These are phyloP conservation scores for Pongo abelii DNA, from an alignment of 2,113 vertebrate genomes.

Conservation along the genomic window DNA sequence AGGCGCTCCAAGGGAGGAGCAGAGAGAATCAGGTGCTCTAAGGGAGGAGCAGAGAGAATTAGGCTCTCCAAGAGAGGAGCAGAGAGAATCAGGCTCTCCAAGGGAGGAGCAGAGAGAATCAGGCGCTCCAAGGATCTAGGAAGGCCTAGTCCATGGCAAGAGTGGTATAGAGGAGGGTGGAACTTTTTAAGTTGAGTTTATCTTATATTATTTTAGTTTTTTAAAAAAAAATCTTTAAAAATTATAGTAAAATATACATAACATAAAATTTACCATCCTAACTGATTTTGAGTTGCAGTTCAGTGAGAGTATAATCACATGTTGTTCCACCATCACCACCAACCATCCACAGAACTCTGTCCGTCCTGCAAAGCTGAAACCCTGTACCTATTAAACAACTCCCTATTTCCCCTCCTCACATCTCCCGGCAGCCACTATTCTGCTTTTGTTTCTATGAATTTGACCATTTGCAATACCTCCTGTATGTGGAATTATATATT, in stretches of 20 bases:
- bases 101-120: too few species aligned
- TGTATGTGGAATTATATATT: neutral
- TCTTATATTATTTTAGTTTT: neutral
- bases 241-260: neutral
- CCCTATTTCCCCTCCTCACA: fast-evolving
- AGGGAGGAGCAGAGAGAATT: too few species aligned
- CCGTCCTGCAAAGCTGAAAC: neutral
- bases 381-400: neutral
- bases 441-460: neutral
- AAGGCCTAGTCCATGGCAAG: neutral
- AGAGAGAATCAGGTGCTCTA: too few species aligned
- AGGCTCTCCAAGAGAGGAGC: too few species aligned
- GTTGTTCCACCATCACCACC: too few species aligned
- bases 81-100: too few species aligned
- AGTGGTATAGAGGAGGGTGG: neutral
- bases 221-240: neutral
- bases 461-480: neutral
- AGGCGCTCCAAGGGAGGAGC: too few species aligned
- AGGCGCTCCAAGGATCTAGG: neutral
- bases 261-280: neutral
- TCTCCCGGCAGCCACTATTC: fast-evolving
- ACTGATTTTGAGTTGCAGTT: neutral
- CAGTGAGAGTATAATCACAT: neutral
- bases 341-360: neutral
- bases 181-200: neutral